Evolutionary conservation across 2,113 vertebrate genomes (phyloP).

Genomic region (Gymnocephalus cernua): DNA sequence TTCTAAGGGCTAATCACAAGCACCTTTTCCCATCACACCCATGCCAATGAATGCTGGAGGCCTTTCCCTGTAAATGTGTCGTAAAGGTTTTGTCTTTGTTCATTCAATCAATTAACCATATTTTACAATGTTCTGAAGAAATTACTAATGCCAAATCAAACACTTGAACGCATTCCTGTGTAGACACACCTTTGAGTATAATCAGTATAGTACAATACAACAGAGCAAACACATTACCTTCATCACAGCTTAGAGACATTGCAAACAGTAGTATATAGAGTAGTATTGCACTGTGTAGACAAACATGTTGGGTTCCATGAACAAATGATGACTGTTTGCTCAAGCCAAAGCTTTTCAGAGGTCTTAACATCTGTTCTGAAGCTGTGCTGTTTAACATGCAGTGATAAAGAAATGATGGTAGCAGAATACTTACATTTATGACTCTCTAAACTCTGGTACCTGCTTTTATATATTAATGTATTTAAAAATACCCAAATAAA

Average conservation of each 20-base stretch:
- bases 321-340: conserved; percentile 17
- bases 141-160: conserved; percentile 26
- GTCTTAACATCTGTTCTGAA: conserved; percentile 10
- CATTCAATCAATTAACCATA: not conserved
- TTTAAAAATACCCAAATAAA: not conserved
- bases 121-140: not conserved
- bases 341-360: not conserved
- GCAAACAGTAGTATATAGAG: not conserved
- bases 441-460: not conserved
- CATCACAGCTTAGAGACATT: not conserved
- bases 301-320: conserved; percentile 1
- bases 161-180: conserved; percentile 1
- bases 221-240: conserved; percentile 45
- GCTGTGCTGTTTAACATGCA: not conserved
- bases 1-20: not conserved
- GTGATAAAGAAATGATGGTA: not conserved
- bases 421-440: not conserved
- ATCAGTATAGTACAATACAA: not conserved
- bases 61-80: not conserved
- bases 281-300: not conserved
- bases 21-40: conserved; percentile 9
- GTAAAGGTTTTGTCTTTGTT: conserved; percentile 20
- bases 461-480: not conserved
- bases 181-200: conserved; percentile 20
- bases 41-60: not conserved